These are phyloP conservation scores for Prochilodus magdalenae DNA, from an alignment of 2,113 vertebrate species.

Conservation along the genomic window DNA sequence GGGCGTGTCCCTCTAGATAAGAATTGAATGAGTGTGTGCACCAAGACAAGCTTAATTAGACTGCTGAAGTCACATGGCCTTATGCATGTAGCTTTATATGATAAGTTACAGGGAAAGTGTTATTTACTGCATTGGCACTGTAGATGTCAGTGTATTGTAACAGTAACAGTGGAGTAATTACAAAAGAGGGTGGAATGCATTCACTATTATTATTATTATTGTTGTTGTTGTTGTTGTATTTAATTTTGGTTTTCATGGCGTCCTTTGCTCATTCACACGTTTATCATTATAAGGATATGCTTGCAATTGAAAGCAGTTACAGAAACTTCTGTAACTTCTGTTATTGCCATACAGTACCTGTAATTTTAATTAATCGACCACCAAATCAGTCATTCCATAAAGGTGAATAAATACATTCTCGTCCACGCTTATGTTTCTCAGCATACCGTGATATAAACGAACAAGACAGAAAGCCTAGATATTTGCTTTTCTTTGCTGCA, in stretches of 20 bases:
- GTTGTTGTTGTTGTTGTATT: neutral
- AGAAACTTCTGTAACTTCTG: too few species aligned
- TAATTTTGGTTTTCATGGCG: too few species aligned
- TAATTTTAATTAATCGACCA: neutral
- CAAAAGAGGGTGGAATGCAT: neutral
- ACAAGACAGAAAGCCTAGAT: neutral
- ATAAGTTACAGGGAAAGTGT: neutral
- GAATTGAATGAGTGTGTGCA: neutral
- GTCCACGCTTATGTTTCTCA: neutral
- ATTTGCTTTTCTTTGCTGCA: neutral
- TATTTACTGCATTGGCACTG: neutral
- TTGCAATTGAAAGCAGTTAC: too few species aligned
- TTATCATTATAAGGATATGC: neutral
- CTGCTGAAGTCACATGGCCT: neutral
- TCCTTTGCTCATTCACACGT: neutral
- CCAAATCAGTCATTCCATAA: neutral
- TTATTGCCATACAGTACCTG: too few species aligned
- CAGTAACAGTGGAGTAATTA: neutral
- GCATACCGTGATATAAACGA: neutral
- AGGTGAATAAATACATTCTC: neutral
- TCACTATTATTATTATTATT: neutral
- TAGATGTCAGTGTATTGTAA: neutral
- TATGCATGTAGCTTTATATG: neutral
- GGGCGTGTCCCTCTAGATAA: conserved; percentile 29
- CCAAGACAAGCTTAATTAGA: neutral